These are phyloP conservation scores for Koerneria pararmatus DNA, from an alignment of 2,888 invertebrate species.

Conservation along the genomic window DNA sequence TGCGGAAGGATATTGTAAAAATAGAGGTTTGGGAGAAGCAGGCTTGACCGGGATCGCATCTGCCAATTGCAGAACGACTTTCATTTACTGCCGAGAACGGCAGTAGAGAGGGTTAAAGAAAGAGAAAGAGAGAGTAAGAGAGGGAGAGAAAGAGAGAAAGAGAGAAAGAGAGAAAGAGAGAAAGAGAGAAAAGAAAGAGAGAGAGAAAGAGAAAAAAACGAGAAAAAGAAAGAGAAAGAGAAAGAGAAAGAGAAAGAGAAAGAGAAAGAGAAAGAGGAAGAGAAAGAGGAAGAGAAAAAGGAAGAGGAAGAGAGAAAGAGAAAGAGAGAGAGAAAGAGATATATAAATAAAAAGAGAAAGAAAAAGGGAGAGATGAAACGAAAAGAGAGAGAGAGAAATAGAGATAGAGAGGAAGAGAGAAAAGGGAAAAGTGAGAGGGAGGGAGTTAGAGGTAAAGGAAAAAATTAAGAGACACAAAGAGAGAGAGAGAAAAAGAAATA, in stretches of 20 bases:
- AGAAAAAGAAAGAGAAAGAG: not conserved
- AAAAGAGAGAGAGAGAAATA: not conserved
- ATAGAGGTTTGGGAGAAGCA: no score
- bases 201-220: not conserved
- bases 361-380: not conserved
- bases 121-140: not conserved
- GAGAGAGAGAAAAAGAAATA: conserved; percentile 1
- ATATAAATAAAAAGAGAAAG: conserved; percentile 3
- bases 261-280: not conserved
- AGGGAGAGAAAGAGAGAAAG: not conserved
- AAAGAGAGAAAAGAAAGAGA: not conserved
- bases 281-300: not conserved
- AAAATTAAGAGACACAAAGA: not conserved
- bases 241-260: not conserved
- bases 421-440: not conserved
- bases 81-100: no score
- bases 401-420: not conserved
- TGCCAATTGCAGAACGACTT: no score
- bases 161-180: not conserved
- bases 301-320: no score
- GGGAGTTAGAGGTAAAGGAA: conserved; percentile 1
- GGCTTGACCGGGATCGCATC: no score
- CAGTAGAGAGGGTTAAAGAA: not conserved
- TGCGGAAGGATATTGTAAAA: no score
- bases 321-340: not conserved